Evolutionary conservation across 2,888 invertebrate species (phyloP).

Genomic region (Calephelis perditalis): DNA sequence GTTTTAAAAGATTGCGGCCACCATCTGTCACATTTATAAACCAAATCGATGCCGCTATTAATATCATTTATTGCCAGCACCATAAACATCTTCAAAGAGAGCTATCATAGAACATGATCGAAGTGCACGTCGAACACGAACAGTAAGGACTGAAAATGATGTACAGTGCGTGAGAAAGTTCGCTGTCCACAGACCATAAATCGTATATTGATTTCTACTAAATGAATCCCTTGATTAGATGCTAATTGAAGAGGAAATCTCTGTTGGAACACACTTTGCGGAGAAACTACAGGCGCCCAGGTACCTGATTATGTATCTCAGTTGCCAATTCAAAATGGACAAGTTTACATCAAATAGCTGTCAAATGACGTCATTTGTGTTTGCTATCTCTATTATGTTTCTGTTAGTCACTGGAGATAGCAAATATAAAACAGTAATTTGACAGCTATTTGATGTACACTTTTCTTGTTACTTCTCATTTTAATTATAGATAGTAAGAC

Average conservation of each 20-base stretch:
- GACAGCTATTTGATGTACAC: too few species aligned
- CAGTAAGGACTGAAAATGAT: slow-evolving; percentile 42
- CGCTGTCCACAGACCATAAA: slow-evolving; percentile 49
- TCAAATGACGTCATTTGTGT: too few species aligned
- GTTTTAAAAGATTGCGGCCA: slow-evolving; percentile 19
- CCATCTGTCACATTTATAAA: slow-evolving; percentile 17
- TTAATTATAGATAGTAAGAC: too few species aligned
- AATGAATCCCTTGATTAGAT: slow-evolving; percentile 64
- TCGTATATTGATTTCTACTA: slow-evolving; percentile 52
- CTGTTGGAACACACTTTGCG: slow-evolving; percentile 40
- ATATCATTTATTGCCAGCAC: slow-evolving; percentile 24
- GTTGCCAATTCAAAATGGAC: too few species aligned
- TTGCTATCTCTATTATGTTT: too few species aligned
- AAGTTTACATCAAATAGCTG: too few species aligned
- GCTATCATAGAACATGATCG: slow-evolving; percentile 27
- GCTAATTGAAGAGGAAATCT: slow-evolving; percentile 63
- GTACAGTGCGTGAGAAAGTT: slow-evolving; percentile 62
- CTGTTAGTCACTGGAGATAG: too few species aligned
- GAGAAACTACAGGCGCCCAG: slow-evolving; percentile 33
- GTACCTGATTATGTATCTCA: too few species aligned
- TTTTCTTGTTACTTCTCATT: too few species aligned
- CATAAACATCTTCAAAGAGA: slow-evolving; percentile 25
- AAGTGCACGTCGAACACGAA: slow-evolving; percentile 41
- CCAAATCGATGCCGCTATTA: slow-evolving; percentile 15
- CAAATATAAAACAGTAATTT: too few species aligned